Base-by-base conservation (phyloP, 2,797 vertebrate genomes). In the Myripristis murdjan region DNA sequence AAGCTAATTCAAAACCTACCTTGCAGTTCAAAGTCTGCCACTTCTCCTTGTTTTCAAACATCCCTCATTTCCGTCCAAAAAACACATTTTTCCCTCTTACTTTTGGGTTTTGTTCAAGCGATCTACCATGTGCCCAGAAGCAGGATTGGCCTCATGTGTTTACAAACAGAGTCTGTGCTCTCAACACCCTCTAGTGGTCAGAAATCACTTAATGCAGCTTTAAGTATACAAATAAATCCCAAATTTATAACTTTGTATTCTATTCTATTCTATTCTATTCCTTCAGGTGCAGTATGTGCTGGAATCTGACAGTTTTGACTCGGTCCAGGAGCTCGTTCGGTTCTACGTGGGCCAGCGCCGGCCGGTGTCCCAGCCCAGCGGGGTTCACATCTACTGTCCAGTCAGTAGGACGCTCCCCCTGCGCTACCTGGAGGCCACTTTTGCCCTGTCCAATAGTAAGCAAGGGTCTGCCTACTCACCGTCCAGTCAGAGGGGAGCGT, bases 351-450 rank as follows among this genome's bases (percentile, higher is more conserved):
- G 96, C 74, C 97, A 97, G 82, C 96, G 96, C 31, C 96, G 95
- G 70, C 85, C 96, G 0, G 92, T 99, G 67, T 98, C 97, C 0
- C 96, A 96, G 79, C 96, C 96, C 87, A 97, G 95, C 0, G 95
- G 96, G 0, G 96, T 96, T 75, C 95, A 98, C 82, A 94, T 99
- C 92, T 97, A 97, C 91, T 98, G 96, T 85, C 98, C 97, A 0
- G 96, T 99, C 85, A 97, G 97, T 94, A 95, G 98, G 77, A 99
- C 97, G 0, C 96, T 98, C 33, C 98, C 98, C 0, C 93, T 99
- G 86, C 96, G 98, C 35, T 99, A 99, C 94, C 94, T 99, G 91
- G 98, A 99, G 75, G 98, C 98, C 86, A 99, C 97, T 70, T 99
- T 99, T 0, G 95, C 97, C 63, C 93, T 98, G 64, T 91, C 95